These are phyloP conservation scores for Steinernema carpocapsae DNA, from an alignment of 2,888 invertebrate species.

Conservation along the genomic window DNA sequence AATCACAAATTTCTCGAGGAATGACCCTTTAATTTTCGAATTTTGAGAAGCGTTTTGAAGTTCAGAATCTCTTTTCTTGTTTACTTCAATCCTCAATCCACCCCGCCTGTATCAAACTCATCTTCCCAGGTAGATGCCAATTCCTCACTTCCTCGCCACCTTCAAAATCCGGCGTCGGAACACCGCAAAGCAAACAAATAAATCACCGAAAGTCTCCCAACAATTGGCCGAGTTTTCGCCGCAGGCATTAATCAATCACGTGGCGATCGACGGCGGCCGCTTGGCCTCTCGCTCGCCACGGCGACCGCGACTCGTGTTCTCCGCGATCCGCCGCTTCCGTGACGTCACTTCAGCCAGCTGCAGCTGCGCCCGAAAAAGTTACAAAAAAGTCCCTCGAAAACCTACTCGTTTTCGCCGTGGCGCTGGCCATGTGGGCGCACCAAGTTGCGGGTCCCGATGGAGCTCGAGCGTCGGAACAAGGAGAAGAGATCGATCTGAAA, in stretches of 20 bases:
- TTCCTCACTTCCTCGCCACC: no score
- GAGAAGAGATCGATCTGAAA: conserved; percentile 65
- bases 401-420: conserved; percentile 31
- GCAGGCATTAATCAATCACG: conserved; percentile 20
- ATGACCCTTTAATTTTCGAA: no score
- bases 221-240: background rate
- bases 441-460: conserved; percentile 46
- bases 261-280: background rate
- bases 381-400: background rate
- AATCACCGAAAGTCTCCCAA: background rate
- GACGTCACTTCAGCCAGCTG: conserved; percentile 12
- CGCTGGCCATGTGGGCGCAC: conserved; percentile 23
- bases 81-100: no score
- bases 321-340: background rate
- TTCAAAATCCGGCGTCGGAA: background rate
- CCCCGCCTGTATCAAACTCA: no score
- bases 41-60: no score
- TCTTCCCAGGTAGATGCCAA: no score
- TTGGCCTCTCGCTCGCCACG: background rate
- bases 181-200: conserved; percentile 29
- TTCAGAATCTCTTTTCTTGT: no score
- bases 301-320: no score
- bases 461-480: conserved; percentile 64
- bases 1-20: no score
- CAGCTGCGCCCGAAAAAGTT: background rate